These are phyloP conservation scores for Tetramorium simillimum DNA, from an alignment of 1,140 invertebrate species.

Conservation along the genomic window DNA sequence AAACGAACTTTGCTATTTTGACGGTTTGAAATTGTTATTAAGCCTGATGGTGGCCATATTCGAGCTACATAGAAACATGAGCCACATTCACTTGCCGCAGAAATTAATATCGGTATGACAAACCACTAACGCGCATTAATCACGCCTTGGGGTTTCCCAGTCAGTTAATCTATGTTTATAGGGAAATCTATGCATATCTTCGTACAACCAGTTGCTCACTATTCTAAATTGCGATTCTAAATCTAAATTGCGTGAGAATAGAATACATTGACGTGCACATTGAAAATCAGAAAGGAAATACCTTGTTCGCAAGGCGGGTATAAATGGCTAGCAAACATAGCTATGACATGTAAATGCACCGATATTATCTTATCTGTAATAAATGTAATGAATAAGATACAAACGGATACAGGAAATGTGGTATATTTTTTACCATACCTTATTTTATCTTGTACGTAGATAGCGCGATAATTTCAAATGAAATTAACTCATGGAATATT, in stretches of 20 bases:
- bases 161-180: constrained; percentile 25
- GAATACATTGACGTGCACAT: background rate
- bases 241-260: background rate
- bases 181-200: constrained; percentile 39
- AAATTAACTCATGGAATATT: background rate
- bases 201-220: constrained; percentile 3
- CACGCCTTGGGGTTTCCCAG: constrained; percentile 23
- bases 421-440: background rate
- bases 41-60: background rate
- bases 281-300: constrained; percentile 21
- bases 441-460: background rate
- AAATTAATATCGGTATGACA: constrained; percentile 42
- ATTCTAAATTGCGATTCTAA: constrained; percentile 9
- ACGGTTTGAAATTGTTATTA: constrained; percentile 30
- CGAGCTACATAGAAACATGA: constrained; percentile 22
- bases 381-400: constrained; percentile 7
- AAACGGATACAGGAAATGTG: background rate
- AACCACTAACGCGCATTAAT: constrained; percentile 53
- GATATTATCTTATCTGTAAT: background rate
- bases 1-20: background rate
- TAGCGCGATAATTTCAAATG: background rate
- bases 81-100: constrained; percentile 11
- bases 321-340: background rate
- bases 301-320: background rate
- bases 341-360: background rate